A percentile compares a stretch with the other conserved stretches of the same genome.
phyloP scores from a whole-genome alignment of 2,113 vertebrate genomes.

The Siniperca knerii region DNA sequence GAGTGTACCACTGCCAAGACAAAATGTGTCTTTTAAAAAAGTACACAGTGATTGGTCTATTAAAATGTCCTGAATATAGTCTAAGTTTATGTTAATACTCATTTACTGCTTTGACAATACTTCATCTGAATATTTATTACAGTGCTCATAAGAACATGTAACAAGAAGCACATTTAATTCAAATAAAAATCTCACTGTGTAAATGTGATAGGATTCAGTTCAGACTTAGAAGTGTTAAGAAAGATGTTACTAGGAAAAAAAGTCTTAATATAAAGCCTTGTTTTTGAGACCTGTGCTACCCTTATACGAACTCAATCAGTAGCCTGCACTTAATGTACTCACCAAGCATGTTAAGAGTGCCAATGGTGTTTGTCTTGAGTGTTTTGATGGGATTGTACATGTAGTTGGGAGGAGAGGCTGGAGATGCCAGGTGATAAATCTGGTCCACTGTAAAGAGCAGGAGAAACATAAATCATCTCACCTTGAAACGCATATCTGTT shows the following conservation, averaged over 20 bases:
- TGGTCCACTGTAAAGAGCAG: conserved; percentile 90
- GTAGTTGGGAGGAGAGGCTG: conserved; percentile 99
- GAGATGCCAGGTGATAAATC: conserved; percentile 98
- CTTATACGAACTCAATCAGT: background rate
- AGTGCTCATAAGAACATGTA: too few species aligned
- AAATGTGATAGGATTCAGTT: background rate
- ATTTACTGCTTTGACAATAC: background rate
- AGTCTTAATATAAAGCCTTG: background rate
- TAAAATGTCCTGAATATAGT: background rate
- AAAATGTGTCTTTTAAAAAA: background rate
- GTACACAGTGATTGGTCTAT: background rate
- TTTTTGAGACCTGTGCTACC: background rate
- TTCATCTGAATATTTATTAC: background rate
- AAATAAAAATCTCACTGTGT: background rate
- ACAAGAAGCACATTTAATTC: background rate
- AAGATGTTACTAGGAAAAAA: background rate
- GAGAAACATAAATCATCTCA: conserved; percentile 5
- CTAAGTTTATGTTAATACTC: background rate
- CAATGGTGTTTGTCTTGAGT: conserved; percentile 97
- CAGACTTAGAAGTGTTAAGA: background rate
- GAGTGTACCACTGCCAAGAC: background rate
- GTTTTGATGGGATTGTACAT: conserved; percentile 99
- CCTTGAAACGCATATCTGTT: background rate
- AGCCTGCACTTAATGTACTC: conserved; percentile 68
- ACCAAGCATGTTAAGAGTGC: conserved; percentile 98